Conservation (phyloP, 2,797 vertebrate genomes). For the Phrynocephalus vlangalii region DNA sequence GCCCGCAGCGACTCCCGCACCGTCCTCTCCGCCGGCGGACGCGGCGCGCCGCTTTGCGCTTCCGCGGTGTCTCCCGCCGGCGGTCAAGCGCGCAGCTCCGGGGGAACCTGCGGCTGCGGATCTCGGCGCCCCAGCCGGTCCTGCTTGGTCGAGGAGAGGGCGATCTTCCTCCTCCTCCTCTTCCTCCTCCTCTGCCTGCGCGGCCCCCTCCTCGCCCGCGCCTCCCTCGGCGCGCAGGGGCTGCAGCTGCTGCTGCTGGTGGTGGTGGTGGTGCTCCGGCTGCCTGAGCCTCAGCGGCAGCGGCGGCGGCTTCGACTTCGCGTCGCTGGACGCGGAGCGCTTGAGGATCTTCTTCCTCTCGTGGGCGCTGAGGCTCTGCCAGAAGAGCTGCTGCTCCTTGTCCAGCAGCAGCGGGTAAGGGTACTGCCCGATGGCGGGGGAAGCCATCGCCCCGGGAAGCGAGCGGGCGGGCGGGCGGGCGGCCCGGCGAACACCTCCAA, state of each 20-base stretch:
- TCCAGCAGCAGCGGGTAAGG: slow-evolving; percentile 78
- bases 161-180: not conserved
- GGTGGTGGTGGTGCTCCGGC: not conserved
- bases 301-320: slow-evolving; percentile 59
- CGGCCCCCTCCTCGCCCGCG: not conserved
- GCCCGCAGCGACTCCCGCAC: too few species aligned
- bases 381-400: slow-evolving; percentile 77
- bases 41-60: slow-evolving; percentile 7
- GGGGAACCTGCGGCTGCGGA: not conserved
- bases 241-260: slow-evolving; percentile 3
- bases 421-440: slow-evolving; percentile 76
- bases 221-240: not conserved
- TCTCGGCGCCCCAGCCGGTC: not conserved
- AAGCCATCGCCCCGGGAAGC: slow-evolving; percentile 65
- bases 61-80: slow-evolving; percentile 3
- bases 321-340: slow-evolving; percentile 66
- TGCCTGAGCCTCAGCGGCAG: slow-evolving; percentile 47
- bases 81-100: slow-evolving; percentile 23
- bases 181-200: not conserved
- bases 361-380: slow-evolving; percentile 72
- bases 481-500: not conserved
- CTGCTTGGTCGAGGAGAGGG: not conserved
- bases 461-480: not conserved
- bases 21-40: too few species aligned
- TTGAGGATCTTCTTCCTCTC: slow-evolving; percentile 74